phyloP scores from a whole-genome alignment of 2,888 invertebrate genomes.

The Nephrotoma flavescens region DNA sequence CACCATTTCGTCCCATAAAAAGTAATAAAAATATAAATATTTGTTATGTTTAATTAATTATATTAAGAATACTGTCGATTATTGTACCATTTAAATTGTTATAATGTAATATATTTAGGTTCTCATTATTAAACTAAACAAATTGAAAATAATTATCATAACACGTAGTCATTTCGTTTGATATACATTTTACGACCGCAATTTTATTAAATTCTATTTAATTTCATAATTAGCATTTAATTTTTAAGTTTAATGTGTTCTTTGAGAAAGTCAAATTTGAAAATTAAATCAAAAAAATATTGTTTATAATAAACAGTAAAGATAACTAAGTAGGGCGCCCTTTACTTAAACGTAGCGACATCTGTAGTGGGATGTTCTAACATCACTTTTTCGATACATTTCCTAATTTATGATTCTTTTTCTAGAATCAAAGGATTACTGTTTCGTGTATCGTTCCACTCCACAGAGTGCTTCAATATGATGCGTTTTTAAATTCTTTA shows the following conservation, averaged over 20 bases:
- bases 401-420: too few relatives aligned
- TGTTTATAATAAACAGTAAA: neutral
- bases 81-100: neutral
- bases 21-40: neutral
- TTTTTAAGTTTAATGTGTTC: neutral
- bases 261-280: neutral
- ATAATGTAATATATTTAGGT: too few relatives aligned
- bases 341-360: neutral
- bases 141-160: neutral
- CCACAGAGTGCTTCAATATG: too few relatives aligned
- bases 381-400: too few relatives aligned
- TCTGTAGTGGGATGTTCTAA: neutral
- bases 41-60: neutral
- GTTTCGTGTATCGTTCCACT: too few relatives aligned
- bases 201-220: neutral
- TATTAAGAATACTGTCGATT: neutral
- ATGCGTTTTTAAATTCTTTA: too few relatives aligned
- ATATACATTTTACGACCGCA: neutral
- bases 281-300: neutral
- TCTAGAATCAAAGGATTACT: too few relatives aligned
- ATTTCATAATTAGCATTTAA: neutral
- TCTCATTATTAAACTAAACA: neutral
- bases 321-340: neutral
- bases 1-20: neutral
- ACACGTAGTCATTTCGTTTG: neutral